Evolutionary conservation across 2,888 invertebrate species (phyloP).

Genomic region (Epicampocera succincta): DNA sequence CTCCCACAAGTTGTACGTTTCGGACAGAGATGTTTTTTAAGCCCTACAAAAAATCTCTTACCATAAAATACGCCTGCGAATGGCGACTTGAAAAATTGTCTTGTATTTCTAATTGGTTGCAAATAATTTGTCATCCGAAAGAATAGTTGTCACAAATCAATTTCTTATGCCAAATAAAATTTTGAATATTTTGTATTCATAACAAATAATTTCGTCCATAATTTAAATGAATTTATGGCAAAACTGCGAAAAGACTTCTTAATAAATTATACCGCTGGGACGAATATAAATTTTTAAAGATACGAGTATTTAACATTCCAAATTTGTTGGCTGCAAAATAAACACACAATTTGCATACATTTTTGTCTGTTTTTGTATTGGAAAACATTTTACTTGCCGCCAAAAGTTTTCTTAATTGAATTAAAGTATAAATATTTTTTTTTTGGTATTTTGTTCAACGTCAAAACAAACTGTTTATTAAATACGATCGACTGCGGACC

Average conservation of each 20-base stretch:
- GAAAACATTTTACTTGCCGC: neutral
- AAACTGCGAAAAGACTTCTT: slow-evolving; percentile 2
- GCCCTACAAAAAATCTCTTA: too few relatives aligned
- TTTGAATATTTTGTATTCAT: slow-evolving; percentile 29
- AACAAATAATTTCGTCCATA: slow-evolving; percentile 34
- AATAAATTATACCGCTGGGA: slow-evolving; percentile 34
- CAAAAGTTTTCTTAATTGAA: slow-evolving; percentile 36
- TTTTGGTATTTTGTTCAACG: slow-evolving; percentile 43
- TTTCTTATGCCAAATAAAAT: neutral
- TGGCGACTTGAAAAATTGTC: too few relatives aligned
- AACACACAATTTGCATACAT: slow-evolving; percentile 40
- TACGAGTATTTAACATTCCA: slow-evolving; percentile 3
- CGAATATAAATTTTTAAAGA: slow-evolving; percentile 49
- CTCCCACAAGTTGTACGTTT: too few relatives aligned
- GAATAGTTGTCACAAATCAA: neutral
- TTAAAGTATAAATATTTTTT: slow-evolving; percentile 34
- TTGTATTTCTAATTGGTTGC: neutral
- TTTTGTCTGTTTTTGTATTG: neutral
- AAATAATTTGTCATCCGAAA: neutral
- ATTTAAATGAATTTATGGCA: slow-evolving; percentile 50
- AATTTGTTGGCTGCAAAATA: slow-evolving; percentile 22
- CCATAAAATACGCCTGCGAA: too few relatives aligned
- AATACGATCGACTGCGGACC: slow-evolving; percentile 1
- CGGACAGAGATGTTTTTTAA: too few relatives aligned
- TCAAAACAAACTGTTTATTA: slow-evolving; percentile 64